A percentile compares a stretch with the other conserved stretches of the same genome.
Conservation (phyloP, 2,888 invertebrate species). For the Eupithecia subfuscata region DNA sequence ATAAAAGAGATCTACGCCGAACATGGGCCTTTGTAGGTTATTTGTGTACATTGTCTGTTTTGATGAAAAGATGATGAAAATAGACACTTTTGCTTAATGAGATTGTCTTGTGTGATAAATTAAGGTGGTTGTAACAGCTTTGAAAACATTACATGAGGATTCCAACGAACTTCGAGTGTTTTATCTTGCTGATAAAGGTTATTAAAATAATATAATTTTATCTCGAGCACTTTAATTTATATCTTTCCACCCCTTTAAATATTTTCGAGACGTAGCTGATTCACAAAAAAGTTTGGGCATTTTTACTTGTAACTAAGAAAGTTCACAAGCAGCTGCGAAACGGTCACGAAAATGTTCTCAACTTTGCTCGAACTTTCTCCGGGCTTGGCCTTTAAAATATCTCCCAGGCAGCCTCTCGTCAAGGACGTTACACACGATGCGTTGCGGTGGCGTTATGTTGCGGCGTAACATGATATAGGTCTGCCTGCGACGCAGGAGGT, state of each 20-base stretch:
- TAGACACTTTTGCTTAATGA: conserved; percentile 17
- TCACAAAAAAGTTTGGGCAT: background rate
- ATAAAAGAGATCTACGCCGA: conserved; percentile 35
- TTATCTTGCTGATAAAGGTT: background rate
- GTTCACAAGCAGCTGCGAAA: conserved; percentile 41
- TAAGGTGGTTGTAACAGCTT: conserved; percentile 4
- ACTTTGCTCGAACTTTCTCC: conserved; percentile 33
- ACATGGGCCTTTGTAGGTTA: conserved; percentile 38
- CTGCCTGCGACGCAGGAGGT: too few species aligned
- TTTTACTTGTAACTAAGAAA: conserved; percentile 27
- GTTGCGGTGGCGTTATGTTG: background rate
- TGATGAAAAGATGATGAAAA: conserved; percentile 35
- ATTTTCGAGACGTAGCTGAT: background rate
- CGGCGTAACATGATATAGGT: background rate
- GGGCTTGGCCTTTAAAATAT: conserved; percentile 45
- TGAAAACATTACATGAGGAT: background rate
- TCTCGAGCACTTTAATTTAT: background rate
- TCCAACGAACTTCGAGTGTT: background rate
- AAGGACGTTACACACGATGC: background rate
- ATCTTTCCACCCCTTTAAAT: background rate
- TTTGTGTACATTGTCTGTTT: conserved; percentile 31
- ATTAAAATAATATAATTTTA: background rate
- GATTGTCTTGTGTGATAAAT: conserved; percentile 23
- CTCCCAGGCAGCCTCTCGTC: conserved; percentile 41
- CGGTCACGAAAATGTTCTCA: conserved; percentile 42